phyloP scores from a whole-genome alignment of 2,888 invertebrate genomes.

The Syrphus vitripennis region DNA sequence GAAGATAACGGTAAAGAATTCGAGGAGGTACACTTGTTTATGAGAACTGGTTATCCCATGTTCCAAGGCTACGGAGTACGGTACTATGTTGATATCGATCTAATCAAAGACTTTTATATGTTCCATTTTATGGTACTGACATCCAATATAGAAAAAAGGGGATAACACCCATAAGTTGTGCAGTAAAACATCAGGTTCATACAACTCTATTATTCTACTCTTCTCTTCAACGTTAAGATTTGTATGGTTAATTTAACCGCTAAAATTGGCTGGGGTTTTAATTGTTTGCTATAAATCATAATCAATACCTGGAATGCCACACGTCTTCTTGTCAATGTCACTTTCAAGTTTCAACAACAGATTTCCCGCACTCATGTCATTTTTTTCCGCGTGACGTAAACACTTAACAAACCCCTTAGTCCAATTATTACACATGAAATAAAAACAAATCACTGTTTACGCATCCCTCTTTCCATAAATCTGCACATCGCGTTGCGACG shows the following conservation, averaged over 20 bases:
- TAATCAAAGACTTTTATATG: too few species aligned
- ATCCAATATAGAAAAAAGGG: too few species aligned
- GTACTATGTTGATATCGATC: too few species aligned
- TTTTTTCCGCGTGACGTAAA: neutral
- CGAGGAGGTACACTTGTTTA: too few species aligned
- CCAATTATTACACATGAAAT: slow-evolving; percentile 48
- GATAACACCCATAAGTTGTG: too few species aligned
- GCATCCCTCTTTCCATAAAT: neutral
- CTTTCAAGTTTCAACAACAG: slow-evolving; percentile 17
- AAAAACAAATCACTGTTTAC: slow-evolving; percentile 41
- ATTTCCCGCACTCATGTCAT: neutral
- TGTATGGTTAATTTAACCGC: neutral
- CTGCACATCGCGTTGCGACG: neutral
- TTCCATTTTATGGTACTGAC: too few species aligned
- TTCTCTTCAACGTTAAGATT: neutral
- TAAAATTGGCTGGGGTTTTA: neutral
- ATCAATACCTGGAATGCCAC: neutral
- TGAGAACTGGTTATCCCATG: too few species aligned
- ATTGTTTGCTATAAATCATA: neutral
- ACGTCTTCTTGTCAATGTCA: slow-evolving; percentile 33
- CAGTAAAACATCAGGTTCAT: too few species aligned
- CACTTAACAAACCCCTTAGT: slow-evolving; percentile 42
- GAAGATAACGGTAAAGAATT: too few species aligned
- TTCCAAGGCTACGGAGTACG: too few species aligned
- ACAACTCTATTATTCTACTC: neutral